phyloP scores from a whole-genome alignment of 2,113 vertebrate genomes.

The Pycnonotus jocosus region DNA sequence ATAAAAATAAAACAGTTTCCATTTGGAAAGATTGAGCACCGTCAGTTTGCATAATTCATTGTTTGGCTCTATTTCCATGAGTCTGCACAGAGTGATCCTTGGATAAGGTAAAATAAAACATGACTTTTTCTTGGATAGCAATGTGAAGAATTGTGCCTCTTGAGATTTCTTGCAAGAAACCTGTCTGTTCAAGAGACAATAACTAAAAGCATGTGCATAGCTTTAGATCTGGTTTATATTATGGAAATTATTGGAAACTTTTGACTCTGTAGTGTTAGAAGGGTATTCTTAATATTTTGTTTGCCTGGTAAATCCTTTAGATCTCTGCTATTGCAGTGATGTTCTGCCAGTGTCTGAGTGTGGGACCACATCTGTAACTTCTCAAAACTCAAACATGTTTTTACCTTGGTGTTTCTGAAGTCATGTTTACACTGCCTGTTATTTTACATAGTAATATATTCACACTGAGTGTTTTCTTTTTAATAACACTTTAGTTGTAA shows the following conservation, averaged over 20 bases:
- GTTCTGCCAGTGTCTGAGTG: not conserved
- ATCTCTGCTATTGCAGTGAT: not conserved
- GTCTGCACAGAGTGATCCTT: not conserved
- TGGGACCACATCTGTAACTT: not conserved
- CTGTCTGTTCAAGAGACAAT: not conserved
- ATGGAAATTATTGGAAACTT: not conserved
- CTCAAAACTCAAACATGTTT: not conserved
- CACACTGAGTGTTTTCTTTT: not conserved
- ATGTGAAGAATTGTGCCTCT: not conserved
- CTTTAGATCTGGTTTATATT: not conserved
- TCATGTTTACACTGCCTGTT: not conserved
- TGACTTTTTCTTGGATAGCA: not conserved
- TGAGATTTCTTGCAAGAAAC: not conserved
- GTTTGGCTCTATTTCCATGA: not conserved
- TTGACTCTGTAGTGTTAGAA: not conserved
- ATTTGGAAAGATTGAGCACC: not conserved
- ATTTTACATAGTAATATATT: not conserved
- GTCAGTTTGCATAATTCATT: not conserved
- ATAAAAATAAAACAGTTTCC: not conserved
- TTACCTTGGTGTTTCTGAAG: not conserved
- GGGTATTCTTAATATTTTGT: not conserved
- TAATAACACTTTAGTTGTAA: not conserved
- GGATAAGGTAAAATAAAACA: not conserved
- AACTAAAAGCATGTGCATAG: not conserved
- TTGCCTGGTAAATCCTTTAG: not conserved